phyloP scores from a whole-genome alignment of 2,797 vertebrate genomes.

The Coracias cyanogaster region DNA sequence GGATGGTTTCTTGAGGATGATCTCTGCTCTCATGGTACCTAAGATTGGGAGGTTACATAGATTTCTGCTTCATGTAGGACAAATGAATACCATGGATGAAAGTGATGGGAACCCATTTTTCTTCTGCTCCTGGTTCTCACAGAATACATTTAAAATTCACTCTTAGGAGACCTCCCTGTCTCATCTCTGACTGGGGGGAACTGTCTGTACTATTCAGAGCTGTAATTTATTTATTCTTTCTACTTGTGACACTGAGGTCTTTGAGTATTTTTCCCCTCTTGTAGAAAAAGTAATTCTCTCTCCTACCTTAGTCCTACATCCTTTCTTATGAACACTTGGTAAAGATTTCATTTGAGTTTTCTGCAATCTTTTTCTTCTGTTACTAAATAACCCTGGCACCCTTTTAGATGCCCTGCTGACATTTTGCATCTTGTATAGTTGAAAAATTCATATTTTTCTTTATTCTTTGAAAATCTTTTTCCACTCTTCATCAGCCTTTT shows the following conservation, averaged over 20 bases:
- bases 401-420: conserved; percentile 16
- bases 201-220: background rate
- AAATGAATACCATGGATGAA: background rate
- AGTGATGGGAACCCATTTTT: background rate
- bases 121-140: background rate
- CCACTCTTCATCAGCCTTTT: background rate
- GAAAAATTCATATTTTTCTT: conserved; percentile 45
- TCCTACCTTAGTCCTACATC: background rate
- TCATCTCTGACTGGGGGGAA: background rate
- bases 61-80: background rate
- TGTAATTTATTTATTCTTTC: conserved; percentile 44
- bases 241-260: background rate
- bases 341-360: conserved; percentile 62
- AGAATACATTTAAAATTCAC: conserved; percentile 6
- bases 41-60: background rate
- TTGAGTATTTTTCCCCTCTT: background rate
- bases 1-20: background rate
- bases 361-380: conserved; percentile 39
- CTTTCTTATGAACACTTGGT: conserved; percentile 43
- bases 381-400: conserved; percentile 40
- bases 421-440: conserved; percentile 36
- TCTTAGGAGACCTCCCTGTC: background rate
- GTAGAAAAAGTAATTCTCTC: conserved; percentile 47
- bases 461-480: conserved; percentile 14
- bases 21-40: background rate